A percentile compares a stretch with the other conserved stretches of the same genome.
Evolutionary conservation across 2,797 vertebrate species (phyloP).

Genomic region (Sparidentex hasta): DNA sequence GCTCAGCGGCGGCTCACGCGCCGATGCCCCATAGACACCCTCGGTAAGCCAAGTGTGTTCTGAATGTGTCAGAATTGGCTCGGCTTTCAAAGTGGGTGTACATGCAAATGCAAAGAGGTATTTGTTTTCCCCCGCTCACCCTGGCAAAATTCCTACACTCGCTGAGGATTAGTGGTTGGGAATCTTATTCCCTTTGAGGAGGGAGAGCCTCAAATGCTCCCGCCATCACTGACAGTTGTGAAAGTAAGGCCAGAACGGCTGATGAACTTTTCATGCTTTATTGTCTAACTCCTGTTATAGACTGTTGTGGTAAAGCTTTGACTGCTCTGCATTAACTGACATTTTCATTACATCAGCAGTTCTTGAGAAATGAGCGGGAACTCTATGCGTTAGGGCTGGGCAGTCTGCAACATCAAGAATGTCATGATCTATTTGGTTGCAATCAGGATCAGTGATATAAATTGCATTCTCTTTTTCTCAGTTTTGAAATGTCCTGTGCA

Average conservation of each 20-base stretch:
- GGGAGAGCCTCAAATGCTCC: slow-evolving; percentile 65
- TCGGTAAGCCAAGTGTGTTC: slow-evolving; percentile 78
- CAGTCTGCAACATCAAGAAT: no score
- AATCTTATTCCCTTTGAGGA: slow-evolving; percentile 77
- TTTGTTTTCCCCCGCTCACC: slow-evolving; percentile 73
- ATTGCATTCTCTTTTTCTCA: no score
- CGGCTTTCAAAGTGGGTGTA: slow-evolving; percentile 79
- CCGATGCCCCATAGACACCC: slow-evolving; percentile 75
- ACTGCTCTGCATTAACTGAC: slow-evolving; percentile 20
- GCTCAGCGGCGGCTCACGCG: slow-evolving; percentile 58
- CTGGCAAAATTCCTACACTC: slow-evolving; percentile 79
- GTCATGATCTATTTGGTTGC: no score
- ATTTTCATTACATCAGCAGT: slow-evolving; percentile 27
- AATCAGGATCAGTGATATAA: no score
- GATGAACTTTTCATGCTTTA: slow-evolving; percentile 60
- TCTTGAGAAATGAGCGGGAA: not conserved
- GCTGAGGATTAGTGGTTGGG: slow-evolving; percentile 79
- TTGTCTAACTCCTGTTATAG: slow-evolving; percentile 52
- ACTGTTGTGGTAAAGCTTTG: slow-evolving; percentile 26
- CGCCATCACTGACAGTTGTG: slow-evolving; percentile 62
- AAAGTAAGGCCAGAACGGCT: slow-evolving; percentile 49
- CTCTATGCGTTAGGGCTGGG: not conserved
- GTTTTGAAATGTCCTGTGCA: no score
- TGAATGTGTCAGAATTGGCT: slow-evolving; percentile 85
- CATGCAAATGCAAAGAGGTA: slow-evolving; percentile 79